These are phyloP conservation scores for Ecdyonurus torrentis DNA, from an alignment of 2,888 invertebrate genomes.

Conservation along the genomic window DNA sequence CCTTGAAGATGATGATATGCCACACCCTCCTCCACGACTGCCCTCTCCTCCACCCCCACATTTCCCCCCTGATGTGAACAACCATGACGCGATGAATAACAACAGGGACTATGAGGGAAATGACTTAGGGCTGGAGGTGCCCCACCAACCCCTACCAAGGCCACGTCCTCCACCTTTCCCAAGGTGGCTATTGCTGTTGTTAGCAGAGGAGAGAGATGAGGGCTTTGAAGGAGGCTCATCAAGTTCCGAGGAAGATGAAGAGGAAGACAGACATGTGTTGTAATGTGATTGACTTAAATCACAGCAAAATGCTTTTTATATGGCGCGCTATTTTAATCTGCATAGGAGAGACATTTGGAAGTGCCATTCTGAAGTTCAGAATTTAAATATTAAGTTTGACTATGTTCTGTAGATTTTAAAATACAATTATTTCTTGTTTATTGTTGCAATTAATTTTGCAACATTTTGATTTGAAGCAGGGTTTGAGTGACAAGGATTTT, in stretches of 20 bases:
- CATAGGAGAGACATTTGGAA: too few species aligned
- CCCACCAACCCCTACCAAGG: background rate
- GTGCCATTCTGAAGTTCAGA: too few species aligned
- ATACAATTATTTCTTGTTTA: too few species aligned
- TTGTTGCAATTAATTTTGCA: too few species aligned
- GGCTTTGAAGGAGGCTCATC: background rate
- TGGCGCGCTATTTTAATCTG: too few species aligned
- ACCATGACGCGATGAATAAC: slow-evolving; percentile 1
- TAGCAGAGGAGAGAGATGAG: background rate
- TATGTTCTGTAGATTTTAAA: too few species aligned
- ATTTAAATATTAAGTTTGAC: too few species aligned
- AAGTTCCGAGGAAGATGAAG: background rate
- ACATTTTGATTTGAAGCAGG: too few species aligned
- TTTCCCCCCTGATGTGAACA: background rate
- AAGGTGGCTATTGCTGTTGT: background rate
- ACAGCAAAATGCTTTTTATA: too few species aligned
- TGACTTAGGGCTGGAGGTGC: background rate
- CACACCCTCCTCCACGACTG: background rate
- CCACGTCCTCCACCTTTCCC: background rate
- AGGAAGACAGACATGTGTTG: background rate
- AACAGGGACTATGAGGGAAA: background rate
- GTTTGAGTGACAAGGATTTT: too few species aligned
- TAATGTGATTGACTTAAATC: background rate
- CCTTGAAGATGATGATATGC: background rate
- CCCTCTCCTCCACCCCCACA: background rate